phyloP scores from a whole-genome alignment of 2,113 vertebrate genomes.

The Trematomus loennbergii region DNA sequence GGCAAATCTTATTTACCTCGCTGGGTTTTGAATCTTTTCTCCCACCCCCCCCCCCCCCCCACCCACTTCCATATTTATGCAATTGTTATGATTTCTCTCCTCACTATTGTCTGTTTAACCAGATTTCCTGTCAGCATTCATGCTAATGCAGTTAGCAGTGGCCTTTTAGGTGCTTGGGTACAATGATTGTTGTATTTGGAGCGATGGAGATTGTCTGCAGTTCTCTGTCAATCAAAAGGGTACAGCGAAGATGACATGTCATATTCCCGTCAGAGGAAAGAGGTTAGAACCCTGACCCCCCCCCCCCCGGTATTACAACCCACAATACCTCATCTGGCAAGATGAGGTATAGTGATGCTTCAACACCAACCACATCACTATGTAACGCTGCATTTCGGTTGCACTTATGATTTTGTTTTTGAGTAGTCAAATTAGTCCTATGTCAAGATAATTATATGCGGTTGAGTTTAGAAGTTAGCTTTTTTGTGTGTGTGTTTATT shows the following conservation, averaged over 20 bases:
- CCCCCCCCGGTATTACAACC: too few species aligned
- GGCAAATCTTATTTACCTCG: slow-evolving; percentile 80
- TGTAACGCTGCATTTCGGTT: too few species aligned
- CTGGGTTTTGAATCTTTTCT: slow-evolving; percentile 51
- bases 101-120: slow-evolving; percentile 39
- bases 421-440: too few species aligned
- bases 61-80: slow-evolving; percentile 53
- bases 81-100: slow-evolving; percentile 55
- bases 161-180: slow-evolving; percentile 19
- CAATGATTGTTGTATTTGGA: slow-evolving; percentile 15
- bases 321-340: too few species aligned
- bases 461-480: too few species aligned
- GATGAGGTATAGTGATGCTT: too few species aligned
- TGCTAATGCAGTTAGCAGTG: slow-evolving; percentile 31
- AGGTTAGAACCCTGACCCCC: too few species aligned
- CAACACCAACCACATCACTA: too few species aligned
- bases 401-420: too few species aligned
- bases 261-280: not conserved
- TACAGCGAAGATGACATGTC: not conserved
- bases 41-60: too few species aligned
- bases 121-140: slow-evolving; percentile 51
- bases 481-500: too few species aligned
- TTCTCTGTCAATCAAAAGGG: slow-evolving; percentile 33
- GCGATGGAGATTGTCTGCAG: slow-evolving; percentile 8
- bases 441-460: too few species aligned